Evolutionary conservation across 2,113 vertebrate species (phyloP).

Genomic region (Gopherus evgoodei): DNA sequence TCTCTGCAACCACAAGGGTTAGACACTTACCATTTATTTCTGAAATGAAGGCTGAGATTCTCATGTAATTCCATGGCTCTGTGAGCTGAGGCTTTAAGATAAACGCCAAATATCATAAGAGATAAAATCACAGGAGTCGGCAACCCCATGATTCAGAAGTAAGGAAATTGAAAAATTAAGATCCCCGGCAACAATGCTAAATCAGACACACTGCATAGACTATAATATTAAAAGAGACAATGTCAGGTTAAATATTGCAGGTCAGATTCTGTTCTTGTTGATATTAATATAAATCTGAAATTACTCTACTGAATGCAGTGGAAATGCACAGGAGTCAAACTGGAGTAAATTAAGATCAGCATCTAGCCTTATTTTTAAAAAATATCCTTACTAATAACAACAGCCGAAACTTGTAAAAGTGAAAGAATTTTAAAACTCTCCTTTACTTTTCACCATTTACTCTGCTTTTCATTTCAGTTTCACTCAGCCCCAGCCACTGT

Average conservation of each 20-base stretch:
- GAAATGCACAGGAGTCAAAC: not conserved
- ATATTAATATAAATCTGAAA: not conserved
- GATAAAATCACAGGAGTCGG: not conserved
- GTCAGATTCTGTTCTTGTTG: not conserved
- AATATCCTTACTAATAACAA: not conserved
- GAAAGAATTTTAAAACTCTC: not conserved
- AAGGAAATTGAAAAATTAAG: not conserved
- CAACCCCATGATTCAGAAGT: not conserved
- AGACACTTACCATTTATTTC: not conserved
- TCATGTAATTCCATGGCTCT: rapidly evolving
- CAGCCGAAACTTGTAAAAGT: not conserved
- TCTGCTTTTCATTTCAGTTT: not conserved
- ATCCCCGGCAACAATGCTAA: rapidly evolving
- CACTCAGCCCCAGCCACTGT: rapidly evolving
- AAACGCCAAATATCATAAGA: rapidly evolving
- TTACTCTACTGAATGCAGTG: not conserved
- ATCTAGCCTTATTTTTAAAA: not conserved
- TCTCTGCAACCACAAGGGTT: not conserved
- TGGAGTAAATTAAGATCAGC: not conserved
- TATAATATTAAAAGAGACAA: not conserved
- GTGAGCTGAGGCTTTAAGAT: not conserved
- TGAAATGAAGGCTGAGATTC: not conserved
- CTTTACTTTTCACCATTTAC: not conserved
- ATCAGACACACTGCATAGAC: rapidly evolving
- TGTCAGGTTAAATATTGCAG: rapidly evolving